Evolutionary conservation across 2,888 invertebrate genomes (phyloP).

Genomic region (Amblyteles armatorius): DNA sequence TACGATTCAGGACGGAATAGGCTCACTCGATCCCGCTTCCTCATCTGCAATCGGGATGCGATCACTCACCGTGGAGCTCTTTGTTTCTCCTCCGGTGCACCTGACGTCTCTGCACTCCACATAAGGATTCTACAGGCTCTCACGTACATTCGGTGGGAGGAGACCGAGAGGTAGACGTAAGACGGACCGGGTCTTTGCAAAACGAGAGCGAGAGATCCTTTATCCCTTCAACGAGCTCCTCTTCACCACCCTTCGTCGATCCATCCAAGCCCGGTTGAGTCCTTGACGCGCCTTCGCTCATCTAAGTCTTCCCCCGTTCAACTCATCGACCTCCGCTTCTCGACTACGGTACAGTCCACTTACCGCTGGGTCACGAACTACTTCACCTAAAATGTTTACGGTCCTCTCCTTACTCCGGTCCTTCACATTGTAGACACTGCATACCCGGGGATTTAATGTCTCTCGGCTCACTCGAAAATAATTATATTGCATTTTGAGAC

Average conservation of each 20-base stretch:
- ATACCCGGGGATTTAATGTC: slow-evolving; percentile 39
- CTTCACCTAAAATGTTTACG: slow-evolving; percentile 57
- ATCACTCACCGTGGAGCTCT: slow-evolving; percentile 22
- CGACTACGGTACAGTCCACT: slow-evolving; percentile 45
- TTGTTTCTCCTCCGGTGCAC: slow-evolving; percentile 30
- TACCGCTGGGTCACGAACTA: slow-evolving; percentile 34
- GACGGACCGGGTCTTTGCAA: slow-evolving; percentile 21
- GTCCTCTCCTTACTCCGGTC: slow-evolving; percentile 20
- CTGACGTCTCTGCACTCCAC: slow-evolving; percentile 32
- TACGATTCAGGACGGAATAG: slow-evolving; percentile 6
- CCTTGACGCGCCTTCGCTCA: slow-evolving; percentile 53
- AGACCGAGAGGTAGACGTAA: slow-evolving; percentile 12
- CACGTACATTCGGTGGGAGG: background rate
- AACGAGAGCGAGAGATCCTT: slow-evolving; percentile 11
- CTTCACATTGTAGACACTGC: slow-evolving; percentile 34
- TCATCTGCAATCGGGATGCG: slow-evolving; percentile 49
- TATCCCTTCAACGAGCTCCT: slow-evolving; percentile 32
- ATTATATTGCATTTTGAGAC: slow-evolving; percentile 33
- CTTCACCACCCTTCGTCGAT: slow-evolving; percentile 44
- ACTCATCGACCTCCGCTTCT: slow-evolving; percentile 27
- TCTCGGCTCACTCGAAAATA: slow-evolving; percentile 49
- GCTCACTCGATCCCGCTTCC: slow-evolving; percentile 28
- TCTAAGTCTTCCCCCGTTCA: slow-evolving; percentile 34
- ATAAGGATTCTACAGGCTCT: slow-evolving; percentile 1
- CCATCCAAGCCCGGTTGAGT: slow-evolving; percentile 33